Base-by-base conservation (phyloP, 1,140 invertebrate species). In the Hycleus cichorii region DNA sequence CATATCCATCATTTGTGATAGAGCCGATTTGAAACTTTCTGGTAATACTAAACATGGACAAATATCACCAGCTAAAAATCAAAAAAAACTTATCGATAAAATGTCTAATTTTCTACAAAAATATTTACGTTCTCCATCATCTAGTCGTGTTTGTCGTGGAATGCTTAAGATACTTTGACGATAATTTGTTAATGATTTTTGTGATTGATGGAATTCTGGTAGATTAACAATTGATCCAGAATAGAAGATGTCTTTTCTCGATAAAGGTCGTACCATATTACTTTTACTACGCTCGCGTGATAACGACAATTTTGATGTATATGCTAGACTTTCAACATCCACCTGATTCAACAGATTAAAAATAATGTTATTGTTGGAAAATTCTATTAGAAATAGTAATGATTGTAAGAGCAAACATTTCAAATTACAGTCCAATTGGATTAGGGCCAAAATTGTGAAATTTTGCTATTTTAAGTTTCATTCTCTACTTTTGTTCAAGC, bases 181-280 rank as follows among this genome's bases (percentile, higher is more conserved):
- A 70, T 93, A 93, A 59, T 87, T 88, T 38, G 88, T 83, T n/a
- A 97, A 77, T 6, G 93, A 93, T 64, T 92, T 93, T 73, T 95
- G 93, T 53, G 89, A 91, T 70, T 94, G 90, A 75, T 93, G 90
- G 75, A 88, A 97, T 75, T 96, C 90, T 0, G 90, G 91, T 49
- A 97, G 78, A 76, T 96, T 90, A 27, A 89, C 79, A 5, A 97
- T 87, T 26, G 91, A 95, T 25, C 96, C 95, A 9, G 94, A 93
- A 77, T 98, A 99, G 78, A 99, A 98, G 63, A 98, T 97, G 75
- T 98, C 96, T 75, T 97, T 97, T 44, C 94, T 80, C 4, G 94
- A 96, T 73, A 99, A 76, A 2, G 96, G 96, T 11, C 95, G 83
- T 11, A 95, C 87, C 76, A 95, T 89, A 57, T 82, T 74, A 4